Percentiles rank a stretch among this genome's conserved stretches.
These are phyloP conservation scores for Leptinotarsa rubiginosa DNA, from an alignment of 2,888 invertebrate species.

Conservation along the genomic window DNA sequence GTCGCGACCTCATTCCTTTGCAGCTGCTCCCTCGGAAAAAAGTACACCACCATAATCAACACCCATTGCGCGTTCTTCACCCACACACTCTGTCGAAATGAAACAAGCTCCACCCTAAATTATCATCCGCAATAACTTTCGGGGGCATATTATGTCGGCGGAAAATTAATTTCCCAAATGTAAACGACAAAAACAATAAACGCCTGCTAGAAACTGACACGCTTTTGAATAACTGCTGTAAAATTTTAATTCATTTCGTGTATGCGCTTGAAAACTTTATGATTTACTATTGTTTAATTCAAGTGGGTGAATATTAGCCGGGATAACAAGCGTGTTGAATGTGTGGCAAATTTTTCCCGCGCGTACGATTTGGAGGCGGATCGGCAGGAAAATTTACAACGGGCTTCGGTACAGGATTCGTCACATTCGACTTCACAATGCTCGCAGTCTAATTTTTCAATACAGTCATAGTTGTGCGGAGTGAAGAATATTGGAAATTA, in stretches of 20 bases:
- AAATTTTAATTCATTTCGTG: constrained; percentile 65
- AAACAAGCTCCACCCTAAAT: constrained; percentile 13
- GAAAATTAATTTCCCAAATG: constrained; percentile 58
- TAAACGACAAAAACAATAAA: constrained; percentile 59
- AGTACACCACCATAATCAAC: constrained; percentile 5
- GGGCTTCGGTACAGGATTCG: not conserved
- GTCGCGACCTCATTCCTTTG: too few relatives aligned
- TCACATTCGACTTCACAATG: not conserved
- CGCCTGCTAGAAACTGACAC: constrained; percentile 53
- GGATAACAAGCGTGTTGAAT: constrained; percentile 52
- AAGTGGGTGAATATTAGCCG: constrained; percentile 55
- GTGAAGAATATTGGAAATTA: too few relatives aligned
- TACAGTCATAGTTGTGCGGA: not conserved
- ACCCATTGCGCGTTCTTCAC: constrained; percentile 4
- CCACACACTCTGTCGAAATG: constrained; percentile 17
- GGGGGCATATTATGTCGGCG: constrained; percentile 15
- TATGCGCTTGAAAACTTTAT: constrained; percentile 62
- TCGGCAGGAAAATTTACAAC: not conserved
- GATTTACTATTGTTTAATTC: constrained; percentile 61
- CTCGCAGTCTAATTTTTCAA: not conserved
- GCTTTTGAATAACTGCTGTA: constrained; percentile 59
- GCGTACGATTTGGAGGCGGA: constrained; percentile 14
- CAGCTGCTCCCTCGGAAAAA: not conserved
- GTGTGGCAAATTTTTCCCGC: constrained; percentile 55
- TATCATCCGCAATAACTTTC: constrained; percentile 20